These are phyloP conservation scores for Heliconius eleuchia DNA, from an alignment of 1,140 invertebrate genomes.

Conservation along the genomic window DNA sequence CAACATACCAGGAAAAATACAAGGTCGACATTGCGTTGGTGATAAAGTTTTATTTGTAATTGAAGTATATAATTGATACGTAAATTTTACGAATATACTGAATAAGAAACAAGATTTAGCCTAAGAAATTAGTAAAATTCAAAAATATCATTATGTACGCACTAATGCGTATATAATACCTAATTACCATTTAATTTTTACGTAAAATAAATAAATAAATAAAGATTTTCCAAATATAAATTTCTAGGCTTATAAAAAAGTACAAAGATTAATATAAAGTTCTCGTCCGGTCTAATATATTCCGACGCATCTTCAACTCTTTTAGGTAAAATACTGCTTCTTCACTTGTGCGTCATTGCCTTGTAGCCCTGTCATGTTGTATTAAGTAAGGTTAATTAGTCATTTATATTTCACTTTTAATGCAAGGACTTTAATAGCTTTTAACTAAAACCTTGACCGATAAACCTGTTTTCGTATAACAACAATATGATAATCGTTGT, in stretches of 20 bases:
- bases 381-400: conserved; percentile 6
- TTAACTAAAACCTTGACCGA: background rate
- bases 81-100: background rate
- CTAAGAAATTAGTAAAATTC: too few relatives aligned
- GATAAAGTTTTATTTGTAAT: background rate
- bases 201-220: too few relatives aligned
- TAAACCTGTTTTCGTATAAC: background rate
- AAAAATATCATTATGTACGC: too few relatives aligned
- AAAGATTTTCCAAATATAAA: too few relatives aligned
- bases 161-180: too few relatives aligned
- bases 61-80: background rate
- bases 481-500: background rate
- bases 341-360: conserved; percentile 1
- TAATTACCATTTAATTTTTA: too few relatives aligned
- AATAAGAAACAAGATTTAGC: too few relatives aligned
- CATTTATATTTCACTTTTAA: conserved; percentile 7
- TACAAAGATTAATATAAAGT: background rate
- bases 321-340: conserved; percentile 2
- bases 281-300: too few relatives aligned
- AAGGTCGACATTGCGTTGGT: background rate
- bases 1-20: background rate
- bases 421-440: background rate
- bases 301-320: background rate
- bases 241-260: background rate
- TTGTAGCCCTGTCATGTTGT: background rate